Evolutionary conservation across 1,140 invertebrate genomes (phyloP), one percentile per base, ranked within the genome.

Genomic region (Hyles euphorbiae): DNA sequence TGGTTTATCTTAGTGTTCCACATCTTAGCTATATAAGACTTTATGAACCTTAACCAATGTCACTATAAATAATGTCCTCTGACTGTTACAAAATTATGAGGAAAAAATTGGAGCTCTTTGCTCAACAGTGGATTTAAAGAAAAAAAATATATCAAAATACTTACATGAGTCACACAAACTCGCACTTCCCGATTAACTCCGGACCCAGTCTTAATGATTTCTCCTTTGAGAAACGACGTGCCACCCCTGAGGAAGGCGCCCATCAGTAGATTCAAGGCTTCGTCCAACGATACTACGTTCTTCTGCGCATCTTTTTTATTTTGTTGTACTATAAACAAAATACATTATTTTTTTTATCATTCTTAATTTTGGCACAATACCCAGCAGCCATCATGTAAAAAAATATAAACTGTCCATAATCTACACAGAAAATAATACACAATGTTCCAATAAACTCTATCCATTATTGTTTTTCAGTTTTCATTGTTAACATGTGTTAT

Each of bases 171-270:
- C 0, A 98, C 96, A 53, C 98, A 98, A 63, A 99, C 97, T 75
- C 98, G 91, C 51, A 99, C 96, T 92, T 99, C 98, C 65, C 97
- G 90, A 82, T 97, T 98, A 0, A 98, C 95, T 8, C 95, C 93
- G 0, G 96, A 96, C 67, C 94, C 96, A 3, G 98, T 98, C 90
- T 99, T 99, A 63, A 98, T 98, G 74, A 98, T 98, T 89, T 99
- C 98, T 10, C 96, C 96, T 88, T 99, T 99, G 3, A 99, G 88
- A 84, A 99, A 99, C 9, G 98, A 97, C 12, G 95, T 96, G 12
- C 98, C 98, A 2, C 98, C 98, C 67, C 96, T 91, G 2, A 99
- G 82, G 90, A 99, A 99, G 44, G 98, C 98, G n/a, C 96, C 94
- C 91, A 98, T 96, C 65, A 99, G 89, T 60, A 99, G 93, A 70